A percentile compares a stretch with the other conserved stretches of the same genome.
Evolutionary conservation across 92 coral and sea anemone species (phyloP).

Genomic region (Ricordea florida): DNA sequence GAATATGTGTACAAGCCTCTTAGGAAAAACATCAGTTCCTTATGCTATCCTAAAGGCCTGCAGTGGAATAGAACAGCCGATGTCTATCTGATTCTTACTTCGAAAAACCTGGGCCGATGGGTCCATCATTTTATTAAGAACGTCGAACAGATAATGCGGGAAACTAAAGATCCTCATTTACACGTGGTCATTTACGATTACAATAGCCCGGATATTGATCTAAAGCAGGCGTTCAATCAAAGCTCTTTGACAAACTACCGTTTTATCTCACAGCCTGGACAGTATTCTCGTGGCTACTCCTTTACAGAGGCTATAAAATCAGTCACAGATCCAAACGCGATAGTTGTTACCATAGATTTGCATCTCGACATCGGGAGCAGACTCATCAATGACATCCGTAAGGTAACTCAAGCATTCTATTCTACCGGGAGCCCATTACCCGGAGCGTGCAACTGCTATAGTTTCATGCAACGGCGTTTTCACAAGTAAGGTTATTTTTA

Average conservation of each 20-base stretch:
- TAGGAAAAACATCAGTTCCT: not conserved
- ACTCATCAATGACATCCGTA: slow-evolving; percentile 40
- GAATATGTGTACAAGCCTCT: not conserved
- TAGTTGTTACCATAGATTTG: slow-evolving; percentile 50
- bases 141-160: slow-evolving; percentile 25
- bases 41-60: slow-evolving; percentile 47
- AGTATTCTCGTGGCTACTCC: slow-evolving; percentile 33
- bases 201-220: slow-evolving; percentile 33
- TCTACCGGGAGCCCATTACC: too few relatives aligned
- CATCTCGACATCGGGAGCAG: slow-evolving; percentile 48
- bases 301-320: slow-evolving; percentile 52
- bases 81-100: slow-evolving; percentile 32
- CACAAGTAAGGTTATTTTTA: too few relatives aligned
- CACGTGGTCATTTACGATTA: slow-evolving; percentile 52
- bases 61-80: slow-evolving; percentile 52
- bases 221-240: slow-evolving; percentile 21
- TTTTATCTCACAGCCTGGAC: slow-evolving; percentile 10
- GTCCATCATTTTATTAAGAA: slow-evolving; percentile 47
- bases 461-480: too few relatives aligned
- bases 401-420: too few relatives aligned
- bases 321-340: slow-evolving; percentile 50
- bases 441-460: too few relatives aligned
- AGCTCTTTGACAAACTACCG: slow-evolving; percentile 28
- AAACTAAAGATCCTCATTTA: slow-evolving; percentile 32
- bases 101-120: slow-evolving; percentile 45